Evolutionary conservation across 2,113 vertebrate species (phyloP), one percentile per base, ranked within the genome.

Genomic region (Lophotis ruficrista): DNA sequence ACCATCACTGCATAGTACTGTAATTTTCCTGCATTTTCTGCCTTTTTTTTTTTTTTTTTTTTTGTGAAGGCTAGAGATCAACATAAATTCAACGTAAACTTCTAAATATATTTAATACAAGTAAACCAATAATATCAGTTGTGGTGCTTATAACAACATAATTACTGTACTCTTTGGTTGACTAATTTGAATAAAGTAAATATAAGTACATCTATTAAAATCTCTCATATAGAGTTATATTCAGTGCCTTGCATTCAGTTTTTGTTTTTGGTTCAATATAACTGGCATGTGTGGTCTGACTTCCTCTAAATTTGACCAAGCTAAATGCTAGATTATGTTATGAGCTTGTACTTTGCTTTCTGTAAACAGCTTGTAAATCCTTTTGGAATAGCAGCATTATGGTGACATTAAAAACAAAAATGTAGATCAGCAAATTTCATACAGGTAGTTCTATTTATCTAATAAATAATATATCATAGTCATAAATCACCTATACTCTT

Each of bases 391-490:
- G 45, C 81, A 96, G 64, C 86, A 94, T 96, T 97, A 78, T 75
- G 45, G 89, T 22, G 47, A 73, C 41, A 92, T 79, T 89, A 92
- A 93, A 96, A 96, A 28, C 56, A 90, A 93, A 96, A 97, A 61
- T 13, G 47, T 70, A 82, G 48, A 83, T 94, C 65, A 91, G 58
- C 79, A 89, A 82, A 95, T 97, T 97, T 93, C 57, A 93, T 70
- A 83, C 64, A 96, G 64, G 57, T 12, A 71, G 76, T 94, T 95
- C 86, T 96, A 92, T 97, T 97, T 95, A 94, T 87, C 95, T 97
- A 93, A 94, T 75, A 94, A 96, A 95, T 95, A 94, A 92, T 91
- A 89, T 80, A 94, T 96, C 68, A 76, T 85, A 91, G 56, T 92
- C 54, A 94, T 93, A 96, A 95, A 94, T 95, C 87, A 73, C 47